phyloP scores from a whole-genome alignment of 2,888 invertebrate genomes.

The Arctia plantaginis region DNA sequence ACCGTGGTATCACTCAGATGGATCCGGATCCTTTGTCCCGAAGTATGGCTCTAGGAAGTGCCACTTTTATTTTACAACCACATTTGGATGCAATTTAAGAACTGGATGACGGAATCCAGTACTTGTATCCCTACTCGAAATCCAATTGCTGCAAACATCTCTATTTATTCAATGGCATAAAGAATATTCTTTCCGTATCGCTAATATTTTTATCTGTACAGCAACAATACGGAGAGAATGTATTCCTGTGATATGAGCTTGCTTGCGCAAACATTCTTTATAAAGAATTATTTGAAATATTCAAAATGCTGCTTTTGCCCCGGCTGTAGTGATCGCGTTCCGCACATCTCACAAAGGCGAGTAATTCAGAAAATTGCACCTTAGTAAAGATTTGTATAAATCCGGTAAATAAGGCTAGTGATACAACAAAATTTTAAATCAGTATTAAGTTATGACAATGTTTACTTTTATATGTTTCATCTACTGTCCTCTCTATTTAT shows the following conservation, averaged over 20 bases:
- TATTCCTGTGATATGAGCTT: conserved; percentile 33
- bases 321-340: conserved; percentile 30
- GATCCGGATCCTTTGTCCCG: too few relatives aligned
- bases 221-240: conserved; percentile 26
- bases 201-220: conserved; percentile 23
- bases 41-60: too few relatives aligned
- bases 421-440: conserved; percentile 37
- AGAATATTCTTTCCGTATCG: neutral
- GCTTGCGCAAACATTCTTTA: conserved; percentile 13
- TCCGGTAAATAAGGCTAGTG: conserved; percentile 29
- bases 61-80: too few relatives aligned
- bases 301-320: conserved; percentile 35
- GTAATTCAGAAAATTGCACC: conserved; percentile 56
- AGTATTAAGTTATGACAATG: neutral
- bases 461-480: neutral
- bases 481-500: too few relatives aligned
- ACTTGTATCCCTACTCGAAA: too few relatives aligned
- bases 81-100: neutral
- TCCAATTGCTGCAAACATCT: neutral
- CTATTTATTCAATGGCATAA: neutral
- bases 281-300: conserved; percentile 44
- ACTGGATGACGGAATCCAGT: neutral
- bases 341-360: conserved; percentile 46
- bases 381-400: conserved; percentile 26
- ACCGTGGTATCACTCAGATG: too few relatives aligned